These are phyloP conservation scores for Zoanthus sociatus DNA, from an alignment of 92 coral and sea anemone species.

Conservation along the genomic window DNA sequence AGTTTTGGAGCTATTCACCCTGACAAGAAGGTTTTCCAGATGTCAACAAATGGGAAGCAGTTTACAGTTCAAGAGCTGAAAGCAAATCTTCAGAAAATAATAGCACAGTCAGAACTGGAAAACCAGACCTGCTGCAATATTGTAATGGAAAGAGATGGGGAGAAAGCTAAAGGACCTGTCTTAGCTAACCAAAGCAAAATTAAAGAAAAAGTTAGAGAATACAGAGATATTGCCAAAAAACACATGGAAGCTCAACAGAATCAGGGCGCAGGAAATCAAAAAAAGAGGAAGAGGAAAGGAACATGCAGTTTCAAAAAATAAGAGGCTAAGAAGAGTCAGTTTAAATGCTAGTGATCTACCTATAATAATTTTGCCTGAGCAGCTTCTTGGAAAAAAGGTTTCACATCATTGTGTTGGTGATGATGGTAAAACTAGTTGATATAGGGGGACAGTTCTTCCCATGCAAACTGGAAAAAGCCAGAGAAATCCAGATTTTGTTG, in stretches of 20 bases:
- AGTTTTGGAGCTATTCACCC: conserved; percentile 56
- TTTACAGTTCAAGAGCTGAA: not conserved
- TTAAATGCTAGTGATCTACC: conserved; percentile 22
- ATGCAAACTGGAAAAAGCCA: conserved; percentile 51
- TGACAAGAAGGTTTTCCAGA: conserved; percentile 47
- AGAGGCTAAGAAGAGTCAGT: conserved; percentile 24
- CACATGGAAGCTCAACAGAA: conserved; percentile 10
- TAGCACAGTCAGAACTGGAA: conserved; percentile 48
- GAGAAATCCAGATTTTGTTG: conserved; percentile 47
- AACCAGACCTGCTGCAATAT: conserved; percentile 11
- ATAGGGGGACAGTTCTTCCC: conserved; percentile 46
- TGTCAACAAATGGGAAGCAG: conserved; percentile 37
- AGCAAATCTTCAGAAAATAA: not conserved
- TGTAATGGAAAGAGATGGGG: conserved; percentile 8
- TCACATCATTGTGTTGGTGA: conserved; percentile 47
- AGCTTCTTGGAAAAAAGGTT: conserved; percentile 47
- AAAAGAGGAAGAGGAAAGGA: conserved; percentile 30
- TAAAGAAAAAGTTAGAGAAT: conserved; percentile 15
- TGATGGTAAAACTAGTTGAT: conserved; percentile 46
- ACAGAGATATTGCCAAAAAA: conserved; percentile 24
- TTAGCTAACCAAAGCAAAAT: conserved; percentile 35
- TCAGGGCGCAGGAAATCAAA: conserved; percentile 28
- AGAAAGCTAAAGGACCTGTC: conserved; percentile 35
- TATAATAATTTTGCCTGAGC: conserved; percentile 30
- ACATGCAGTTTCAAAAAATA: conserved; percentile 13